Evolutionary conservation across 1,140 invertebrate species (phyloP), one percentile per base, ranked within the genome.

Genomic region (Pteromalus puparum): DNA sequence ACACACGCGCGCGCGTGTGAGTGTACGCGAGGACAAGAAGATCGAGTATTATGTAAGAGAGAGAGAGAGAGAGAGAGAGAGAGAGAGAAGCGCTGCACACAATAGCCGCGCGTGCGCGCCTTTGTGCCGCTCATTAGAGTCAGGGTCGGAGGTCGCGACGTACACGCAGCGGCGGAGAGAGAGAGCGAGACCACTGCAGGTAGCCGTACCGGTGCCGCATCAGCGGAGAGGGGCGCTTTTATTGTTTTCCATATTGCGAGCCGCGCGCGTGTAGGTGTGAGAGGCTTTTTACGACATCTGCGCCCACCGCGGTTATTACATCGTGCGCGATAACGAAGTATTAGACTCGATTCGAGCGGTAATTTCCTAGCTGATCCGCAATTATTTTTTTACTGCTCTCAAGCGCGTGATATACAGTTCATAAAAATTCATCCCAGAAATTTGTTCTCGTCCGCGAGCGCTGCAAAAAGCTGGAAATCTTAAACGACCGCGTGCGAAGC

Each of bases 91-190:
- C 81, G 65, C 74, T 85, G 87, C n/a, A 18, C 87, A 91, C 90
- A 92, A 91, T 92, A 90, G 90, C 90, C 88, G 88, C 87, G 89
- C 89, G 13, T 18, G 48, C 48, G 48, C 48, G 89, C 89, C 83
- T 65, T 42, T 61, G 48, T 61, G 89, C 87, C 88, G 89, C 88
- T 92, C 90, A 91, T 92, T 92, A 92, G 89, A 90, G 89, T 80
- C 78, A 75, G 86, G 89, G 90, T 91, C 90, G 86, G 82, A 88
- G 89, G 90, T 90, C 88, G 84, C 75, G 78, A 68, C 82, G 73
- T 80, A 87, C 83, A 87, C 81, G 85, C 86, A 85, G 84, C 24
- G 67, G 6, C 30, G 6, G 30, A 34, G 30, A 34, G 67, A 70
- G 26, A 89, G 88, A 86, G 88, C 81, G 38, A 34, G 30, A 34